Percentiles rank a stretch among this genome's conserved stretches.
These are phyloP conservation scores for Festucalex cinctus DNA, from an alignment of 2,113 vertebrate species.

Conservation along the genomic window DNA sequence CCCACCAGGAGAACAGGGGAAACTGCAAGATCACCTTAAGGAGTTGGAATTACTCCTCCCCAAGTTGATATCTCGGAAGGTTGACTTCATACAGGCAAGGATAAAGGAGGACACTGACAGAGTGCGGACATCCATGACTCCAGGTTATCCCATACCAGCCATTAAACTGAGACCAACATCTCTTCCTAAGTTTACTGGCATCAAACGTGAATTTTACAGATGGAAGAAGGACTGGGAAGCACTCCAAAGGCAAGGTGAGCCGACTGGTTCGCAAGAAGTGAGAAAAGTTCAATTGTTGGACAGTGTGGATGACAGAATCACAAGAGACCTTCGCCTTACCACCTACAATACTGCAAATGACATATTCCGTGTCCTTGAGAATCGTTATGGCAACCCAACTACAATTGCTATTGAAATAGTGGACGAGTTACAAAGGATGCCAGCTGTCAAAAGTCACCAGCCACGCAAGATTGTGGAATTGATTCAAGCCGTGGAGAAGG, in stretches of 20 bases:
- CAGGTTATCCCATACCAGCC: neutral
- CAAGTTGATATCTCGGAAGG: too few species aligned
- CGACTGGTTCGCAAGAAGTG: neutral
- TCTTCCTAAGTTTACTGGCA: neutral
- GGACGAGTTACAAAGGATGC: slow-evolving; percentile 14
- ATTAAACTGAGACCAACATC: neutral
- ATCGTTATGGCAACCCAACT: neutral
- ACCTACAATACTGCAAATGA: neutral
- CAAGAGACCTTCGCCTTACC: neutral
- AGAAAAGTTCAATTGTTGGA: slow-evolving; percentile 17
- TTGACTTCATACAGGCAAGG: too few species aligned
- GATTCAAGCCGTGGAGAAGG: slow-evolving; percentile 17
- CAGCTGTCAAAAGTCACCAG: slow-evolving; percentile 13
- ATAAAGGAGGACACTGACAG: too few species aligned
- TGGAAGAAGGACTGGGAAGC: slow-evolving; percentile 8
- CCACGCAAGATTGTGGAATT: slow-evolving; percentile 10
- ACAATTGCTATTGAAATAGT: slow-evolving; percentile 29
- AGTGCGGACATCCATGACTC: too few species aligned
- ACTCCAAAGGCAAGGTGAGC: neutral
- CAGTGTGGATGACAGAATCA: neutral
- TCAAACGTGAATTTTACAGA: neutral
- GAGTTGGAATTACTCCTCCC: too few species aligned
- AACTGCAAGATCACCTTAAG: too few species aligned
- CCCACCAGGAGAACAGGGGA: too few species aligned
- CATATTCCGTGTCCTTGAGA: neutral